Evolutionary conservation across 2,888 invertebrate species (phyloP).

Genomic region (Lydus trimaculatus): DNA sequence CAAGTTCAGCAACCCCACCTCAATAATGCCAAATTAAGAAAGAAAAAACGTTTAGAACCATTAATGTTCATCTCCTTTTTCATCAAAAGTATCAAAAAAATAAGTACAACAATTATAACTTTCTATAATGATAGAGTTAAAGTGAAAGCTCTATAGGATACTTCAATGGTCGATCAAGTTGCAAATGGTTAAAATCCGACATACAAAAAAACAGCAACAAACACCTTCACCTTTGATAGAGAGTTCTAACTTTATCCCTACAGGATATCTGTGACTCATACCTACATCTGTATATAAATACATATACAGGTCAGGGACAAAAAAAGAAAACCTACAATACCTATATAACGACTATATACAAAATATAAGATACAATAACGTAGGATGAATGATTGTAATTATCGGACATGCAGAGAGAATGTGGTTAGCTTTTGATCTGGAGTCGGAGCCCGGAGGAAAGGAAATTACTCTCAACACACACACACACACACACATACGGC

Average conservation of each 20-base stretch:
- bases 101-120: too few relatives aligned
- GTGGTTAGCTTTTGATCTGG: slow-evolving; percentile 29
- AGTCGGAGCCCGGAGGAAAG: slow-evolving; percentile 28
- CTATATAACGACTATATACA: not conserved
- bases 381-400: slow-evolving; percentile 31
- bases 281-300: too few relatives aligned
- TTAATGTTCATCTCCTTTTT: too few relatives aligned
- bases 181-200: not conserved
- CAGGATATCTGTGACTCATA: too few relatives aligned
- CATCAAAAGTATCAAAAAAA: too few relatives aligned
- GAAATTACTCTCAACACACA: slow-evolving; percentile 49
- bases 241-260: not conserved
- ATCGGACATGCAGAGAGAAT: slow-evolving; percentile 32
- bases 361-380: slow-evolving; percentile 18
- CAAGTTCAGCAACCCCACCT: too few relatives aligned
- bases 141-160: not conserved
- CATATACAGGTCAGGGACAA: not conserved
- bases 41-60: too few relatives aligned
- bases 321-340: not conserved
- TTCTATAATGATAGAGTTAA: too few relatives aligned
- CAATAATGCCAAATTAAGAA: too few relatives aligned
- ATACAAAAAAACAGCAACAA: not conserved
- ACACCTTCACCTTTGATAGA: not conserved
- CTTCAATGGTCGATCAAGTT: not conserved
- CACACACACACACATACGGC: slow-evolving; percentile 40